Evolutionary conservation across 2,797 vertebrate species (phyloP), one percentile per base, ranked within the genome.

Genomic region (Periparus ater): DNA sequence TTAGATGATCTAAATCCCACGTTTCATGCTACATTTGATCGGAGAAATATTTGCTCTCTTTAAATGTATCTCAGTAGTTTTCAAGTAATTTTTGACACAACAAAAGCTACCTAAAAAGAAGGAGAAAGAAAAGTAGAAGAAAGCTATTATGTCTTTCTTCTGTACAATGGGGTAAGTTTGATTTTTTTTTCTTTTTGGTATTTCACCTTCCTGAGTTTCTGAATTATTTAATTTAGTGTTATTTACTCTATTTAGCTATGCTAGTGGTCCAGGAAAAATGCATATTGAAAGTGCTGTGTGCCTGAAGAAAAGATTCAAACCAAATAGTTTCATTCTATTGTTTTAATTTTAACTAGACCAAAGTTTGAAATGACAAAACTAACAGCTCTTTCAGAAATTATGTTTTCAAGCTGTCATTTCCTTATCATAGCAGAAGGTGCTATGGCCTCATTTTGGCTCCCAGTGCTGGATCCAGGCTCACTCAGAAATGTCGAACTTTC

Each of bases 321-420:
- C 17, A 47, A 62, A 74, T 32, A 25, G 10, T 63, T 81, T 53
- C 12, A 7, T 70, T 57, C 42, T 50, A 71, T 81, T 90, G n/a
- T 73, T 78, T 93, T 79, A 91, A 75, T 84, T 91, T 95, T 72
- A 63, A 27, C 58, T 65, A 90, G 34, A 77, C 12, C 19, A 71
- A 70, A 53, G 12, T 65, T 17, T 57, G 60, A 93, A 81, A 79
- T 92, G 42, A 13, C 17, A 70, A 50, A 91, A 90, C 30, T 68
- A 91, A 29, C 23, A 77, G 5, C 18, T 75, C 51, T 94, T 93
- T 90, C 67, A 90, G 57, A 87, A 95, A 61, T 65, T 23, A 53
- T 22, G 85, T 85, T 85, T 84, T 90, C 63, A 85, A 89, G 38
- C 47, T 93, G 73, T 93, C 6, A 1, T 34, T 81, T 70, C 21